Base-by-base conservation (phyloP, 2,888 invertebrate genomes). In the Dendrolimus houi region DNA sequence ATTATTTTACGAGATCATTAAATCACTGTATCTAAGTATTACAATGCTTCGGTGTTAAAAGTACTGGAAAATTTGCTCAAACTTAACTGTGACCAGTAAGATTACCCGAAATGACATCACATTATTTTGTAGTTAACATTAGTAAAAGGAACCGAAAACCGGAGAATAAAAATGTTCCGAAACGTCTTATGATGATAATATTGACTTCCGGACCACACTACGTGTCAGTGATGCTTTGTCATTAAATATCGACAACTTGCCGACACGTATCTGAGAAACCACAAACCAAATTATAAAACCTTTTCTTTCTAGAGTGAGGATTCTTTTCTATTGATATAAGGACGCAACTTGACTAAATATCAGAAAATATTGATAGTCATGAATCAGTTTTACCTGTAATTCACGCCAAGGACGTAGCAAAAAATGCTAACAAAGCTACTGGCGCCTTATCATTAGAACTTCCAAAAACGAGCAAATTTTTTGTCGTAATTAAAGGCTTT, bases 381-480 rank as follows among this genome's bases (percentile, higher is more conserved):
- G 53, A 58, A 53, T 58, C 53, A 58, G 47, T 68, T 70, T 65
- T 70, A 69, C 68, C 63, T 71, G 72, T 70, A 72, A 76, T 81
- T 83, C 79, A 77, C 74, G 77, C 78, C 72, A 73, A 67, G 71
- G 71, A 72, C 68, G 60, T 64, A 60, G 60, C 69, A 71, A 79
- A 78, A 80, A 81, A 79, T 77, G 63, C 56, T 61, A 71, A 72
- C 77, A 82, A 85, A 83, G 83, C 86, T 83, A 79, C 83, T 80
- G 88, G 87, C 89, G 88, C 89, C 88, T 81, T 87, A 79, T 87
- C 81, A 88, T 89, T 87, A 87, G 80, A 69, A 86, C 86, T 87
- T 88, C 89, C 88, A 86, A 89, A 88, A 83, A 78, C 77, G 70
- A 40, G 62, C 73, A 62, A 64, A 71, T 85, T 87, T 75, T 87